These are phyloP conservation scores for Epinotia brunnichana DNA, from an alignment of 2,888 invertebrate species.

Conservation along the genomic window DNA sequence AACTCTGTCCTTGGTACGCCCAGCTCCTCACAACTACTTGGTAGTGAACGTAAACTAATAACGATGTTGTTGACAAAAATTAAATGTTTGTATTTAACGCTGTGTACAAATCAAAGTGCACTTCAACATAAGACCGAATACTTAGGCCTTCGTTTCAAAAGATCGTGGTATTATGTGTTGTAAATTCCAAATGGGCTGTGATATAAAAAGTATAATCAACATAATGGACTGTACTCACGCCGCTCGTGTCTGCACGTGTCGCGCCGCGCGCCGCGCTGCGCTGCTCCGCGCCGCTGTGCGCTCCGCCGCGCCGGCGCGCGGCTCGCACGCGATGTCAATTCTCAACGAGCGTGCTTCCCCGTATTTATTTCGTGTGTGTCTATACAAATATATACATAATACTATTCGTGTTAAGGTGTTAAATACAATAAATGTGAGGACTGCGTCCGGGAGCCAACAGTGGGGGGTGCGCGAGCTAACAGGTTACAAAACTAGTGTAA, in stretches of 20 bases:
- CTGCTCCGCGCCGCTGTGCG: conserved; percentile 51
- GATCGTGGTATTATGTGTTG: conserved; percentile 81
- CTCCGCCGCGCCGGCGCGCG: conserved; percentile 68
- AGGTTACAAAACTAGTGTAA: conserved; percentile 80
- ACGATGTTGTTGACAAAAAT: conserved; percentile 73
- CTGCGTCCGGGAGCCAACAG: conserved; percentile 76
- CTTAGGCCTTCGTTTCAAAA: conserved; percentile 78
- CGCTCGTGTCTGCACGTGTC: conserved; percentile 83
- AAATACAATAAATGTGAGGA: conserved; percentile 73
- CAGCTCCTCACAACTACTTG: conserved; percentile 64
- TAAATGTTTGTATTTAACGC: conserved; percentile 79
- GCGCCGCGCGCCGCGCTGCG: conserved; percentile 60
- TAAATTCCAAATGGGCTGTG: conserved; percentile 93
- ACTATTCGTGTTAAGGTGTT: conserved; percentile 79
- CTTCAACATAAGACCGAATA: conserved; percentile 76
- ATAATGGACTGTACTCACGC: conserved; percentile 87
- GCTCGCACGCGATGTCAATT: conserved; percentile 73
- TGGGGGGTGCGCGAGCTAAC: conserved; percentile 63
- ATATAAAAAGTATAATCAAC: conserved; percentile 86
- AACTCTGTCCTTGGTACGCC: conserved; percentile 60
- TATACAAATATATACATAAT: conserved; percentile 71
- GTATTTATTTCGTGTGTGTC: conserved; percentile 72
- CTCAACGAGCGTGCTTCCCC: conserved; percentile 73
- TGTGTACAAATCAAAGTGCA: conserved; percentile 84
- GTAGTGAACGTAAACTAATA: conserved; percentile 63